Evolutionary conservation across 2,113 vertebrate genomes (phyloP).

Genomic region (Baryphthengus martii): DNA sequence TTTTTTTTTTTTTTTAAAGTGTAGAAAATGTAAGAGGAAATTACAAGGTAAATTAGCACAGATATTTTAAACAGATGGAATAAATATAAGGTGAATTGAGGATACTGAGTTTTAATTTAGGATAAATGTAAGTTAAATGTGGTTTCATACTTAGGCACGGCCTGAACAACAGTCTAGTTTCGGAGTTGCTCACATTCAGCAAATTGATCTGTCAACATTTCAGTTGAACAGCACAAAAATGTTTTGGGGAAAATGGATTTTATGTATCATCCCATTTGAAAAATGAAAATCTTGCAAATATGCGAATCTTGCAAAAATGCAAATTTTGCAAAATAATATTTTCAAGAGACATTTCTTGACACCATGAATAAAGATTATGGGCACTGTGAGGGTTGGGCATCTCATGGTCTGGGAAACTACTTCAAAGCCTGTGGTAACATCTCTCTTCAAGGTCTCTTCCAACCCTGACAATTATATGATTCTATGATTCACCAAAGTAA

Average conservation of each 20-base stretch:
- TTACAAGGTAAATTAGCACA: not conserved
- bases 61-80: not conserved
- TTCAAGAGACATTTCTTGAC: not conserved
- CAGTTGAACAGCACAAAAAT: not conserved
- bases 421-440: not conserved
- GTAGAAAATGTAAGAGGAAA: not conserved
- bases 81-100: not conserved
- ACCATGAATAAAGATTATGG: not conserved
- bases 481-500: not conserved
- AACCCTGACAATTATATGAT: too few species aligned
- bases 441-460: too few species aligned
- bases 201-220: not conserved
- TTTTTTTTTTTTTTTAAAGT: not conserved
- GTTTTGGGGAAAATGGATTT: not conserved
- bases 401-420: fast-evolving
- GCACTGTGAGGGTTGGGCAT: not conserved
- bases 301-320: not conserved
- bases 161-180: not conserved
- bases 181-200: not conserved
- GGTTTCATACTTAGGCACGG: not conserved
- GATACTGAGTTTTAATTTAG: not conserved
- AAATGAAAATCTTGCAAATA: not conserved
- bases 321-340: not conserved
- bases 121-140: not conserved
- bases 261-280: not conserved